Base-by-base conservation (phyloP, 2,888 invertebrate genomes). In the Amphipoea oculea region DNA sequence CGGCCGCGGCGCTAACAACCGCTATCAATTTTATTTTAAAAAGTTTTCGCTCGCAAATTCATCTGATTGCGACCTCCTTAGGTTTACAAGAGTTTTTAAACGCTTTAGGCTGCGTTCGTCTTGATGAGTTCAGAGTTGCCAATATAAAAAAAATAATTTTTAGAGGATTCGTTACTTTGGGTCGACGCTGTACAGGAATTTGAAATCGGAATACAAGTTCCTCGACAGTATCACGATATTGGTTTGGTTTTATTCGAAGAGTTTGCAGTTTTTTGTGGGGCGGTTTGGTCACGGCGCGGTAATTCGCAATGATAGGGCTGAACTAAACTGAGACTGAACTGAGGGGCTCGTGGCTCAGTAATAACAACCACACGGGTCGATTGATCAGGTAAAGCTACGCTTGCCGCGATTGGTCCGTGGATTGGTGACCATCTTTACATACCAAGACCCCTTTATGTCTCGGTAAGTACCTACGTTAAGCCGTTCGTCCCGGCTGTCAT, bases 1-100 rank as follows among this genome's bases (percentile, higher is more conserved):
- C 75, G 84, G 79, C 72, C 62, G 79, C 80, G 68, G 80, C 84
- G 84, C 81, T 82, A 88, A 89, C 88, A 88, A 88, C 86, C 79
- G 89, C 90, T 91, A 92, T 92, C 90, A 93, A 93, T 93, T 94
- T 92, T 90, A 92, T 92, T 93, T 88, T 76, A 84, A 86, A 90
- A 94, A 94, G 91, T 90, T 93, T 92, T 91, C 82, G 67, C 71
- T 89, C 87, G 88, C 90, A 87, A 93, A 91, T 93, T 94, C 91
- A 92, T 94, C 93, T 93, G 92, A 94, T 93, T 94, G 93, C 91
- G 90, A 86, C 86, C 89, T 91, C 91, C 90, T 91, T 89, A 81
- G 89, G 88, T 90, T 90, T 88, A 91, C 91, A 91, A 89, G 91
- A 93, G 90, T 93, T 94, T 93, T 94, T 91, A 92, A 94, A 93